Evolutionary conservation across 2,113 vertebrate genomes (phyloP).

Genomic region (Vidua macroura): DNA sequence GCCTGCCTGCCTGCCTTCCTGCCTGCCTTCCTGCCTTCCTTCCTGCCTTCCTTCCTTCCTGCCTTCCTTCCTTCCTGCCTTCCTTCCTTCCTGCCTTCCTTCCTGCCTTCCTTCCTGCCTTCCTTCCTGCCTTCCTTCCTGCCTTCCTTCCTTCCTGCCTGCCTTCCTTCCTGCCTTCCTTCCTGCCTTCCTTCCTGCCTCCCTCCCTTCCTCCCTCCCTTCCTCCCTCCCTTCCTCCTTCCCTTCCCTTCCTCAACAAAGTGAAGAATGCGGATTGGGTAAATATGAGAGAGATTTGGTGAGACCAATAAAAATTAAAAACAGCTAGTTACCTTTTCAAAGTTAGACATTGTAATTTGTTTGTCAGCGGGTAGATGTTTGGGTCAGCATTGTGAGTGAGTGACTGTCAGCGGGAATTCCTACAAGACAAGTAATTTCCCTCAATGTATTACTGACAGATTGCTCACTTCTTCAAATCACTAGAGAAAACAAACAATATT

Average conservation of each 20-base stretch:
- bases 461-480: conserved; percentile 91
- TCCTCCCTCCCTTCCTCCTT: too few relatives aligned
- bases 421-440: conserved; percentile 93
- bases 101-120: too few relatives aligned
- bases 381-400: conserved; percentile 81
- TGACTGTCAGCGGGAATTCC: conserved; percentile 87
- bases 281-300: conserved; percentile 77
- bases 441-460: conserved; percentile 95
- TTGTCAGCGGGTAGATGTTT: conserved; percentile 90
- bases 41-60: too few relatives aligned
- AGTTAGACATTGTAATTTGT: conserved; percentile 91
- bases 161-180: too few relatives aligned
- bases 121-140: too few relatives aligned
- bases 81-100: too few relatives aligned
- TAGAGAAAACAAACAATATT: conserved; percentile 90
- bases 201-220: too few relatives aligned
- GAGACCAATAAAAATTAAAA: conserved; percentile 90
- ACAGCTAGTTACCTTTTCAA: conserved; percentile 79
- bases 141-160: too few relatives aligned
- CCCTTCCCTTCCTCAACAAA: neutral
- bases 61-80: too few relatives aligned
- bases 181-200: too few relatives aligned
- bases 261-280: conserved; percentile 44
- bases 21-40: too few relatives aligned
- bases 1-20: too few relatives aligned